phyloP scores from a whole-genome alignment of 2,888 invertebrate species.

The Cheilosia vulpina region DNA sequence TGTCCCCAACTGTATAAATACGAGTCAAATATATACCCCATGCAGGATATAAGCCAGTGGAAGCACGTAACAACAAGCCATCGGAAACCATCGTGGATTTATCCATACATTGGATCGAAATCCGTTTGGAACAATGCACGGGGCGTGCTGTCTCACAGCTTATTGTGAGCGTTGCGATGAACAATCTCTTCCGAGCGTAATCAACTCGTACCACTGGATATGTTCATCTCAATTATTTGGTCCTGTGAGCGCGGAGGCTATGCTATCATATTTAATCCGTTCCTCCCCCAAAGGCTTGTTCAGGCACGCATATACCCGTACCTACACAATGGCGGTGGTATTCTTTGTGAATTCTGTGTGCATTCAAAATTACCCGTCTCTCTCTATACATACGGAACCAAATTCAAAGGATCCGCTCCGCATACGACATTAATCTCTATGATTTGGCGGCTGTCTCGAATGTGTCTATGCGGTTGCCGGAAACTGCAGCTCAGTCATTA shows the following conservation, averaged over 20 bases:
- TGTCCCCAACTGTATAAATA: too few species aligned
- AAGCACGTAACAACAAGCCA: neutral
- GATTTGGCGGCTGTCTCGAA: slow-evolving; percentile 6
- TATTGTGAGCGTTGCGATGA: neutral
- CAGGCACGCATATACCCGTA: neutral
- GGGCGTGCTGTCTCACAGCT: neutral
- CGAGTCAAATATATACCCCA: too few species aligned
- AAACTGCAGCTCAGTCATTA: neutral
- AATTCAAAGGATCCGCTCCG: slow-evolving; percentile 24
- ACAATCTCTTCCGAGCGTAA: neutral
- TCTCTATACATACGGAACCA: neutral
- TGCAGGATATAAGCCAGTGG: neutral
- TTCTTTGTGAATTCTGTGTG: slow-evolving; percentile 17
- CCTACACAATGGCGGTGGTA: neutral
- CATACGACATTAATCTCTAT: slow-evolving; percentile 23
- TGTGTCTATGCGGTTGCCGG: slow-evolving; percentile 3
- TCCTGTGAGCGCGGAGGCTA: neutral
- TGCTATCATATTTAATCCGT: neutral
- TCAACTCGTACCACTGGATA: neutral
- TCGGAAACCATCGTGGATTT: neutral
- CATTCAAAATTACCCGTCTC: slow-evolving; percentile 21
- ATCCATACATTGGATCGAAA: neutral
- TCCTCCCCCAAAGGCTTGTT: neutral
- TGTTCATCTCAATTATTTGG: slow-evolving; percentile 19
- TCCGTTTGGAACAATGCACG: neutral